Conservation (phyloP, 2,113 vertebrate species). For the Erinaceus europaeus region DNA sequence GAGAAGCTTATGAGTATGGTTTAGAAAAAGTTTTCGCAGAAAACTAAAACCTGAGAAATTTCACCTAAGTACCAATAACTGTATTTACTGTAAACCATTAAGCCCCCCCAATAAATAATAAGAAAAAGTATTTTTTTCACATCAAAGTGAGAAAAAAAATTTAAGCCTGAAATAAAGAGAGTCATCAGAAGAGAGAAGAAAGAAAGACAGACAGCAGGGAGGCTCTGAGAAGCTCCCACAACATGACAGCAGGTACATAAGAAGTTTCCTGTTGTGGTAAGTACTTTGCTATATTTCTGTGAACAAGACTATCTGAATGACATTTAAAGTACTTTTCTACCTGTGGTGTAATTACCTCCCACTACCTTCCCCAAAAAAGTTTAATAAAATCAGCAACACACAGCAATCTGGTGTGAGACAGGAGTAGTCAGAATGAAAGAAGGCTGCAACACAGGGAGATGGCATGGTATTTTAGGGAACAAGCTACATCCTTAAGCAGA, state of each 20-base stretch:
- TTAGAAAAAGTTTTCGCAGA: neutral
- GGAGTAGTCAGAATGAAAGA: neutral
- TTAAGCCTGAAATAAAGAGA: neutral
- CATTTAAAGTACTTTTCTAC: slow-evolving; percentile 6
- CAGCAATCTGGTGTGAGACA: neutral
- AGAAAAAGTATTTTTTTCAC: neutral
- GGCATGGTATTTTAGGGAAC: accelerated
- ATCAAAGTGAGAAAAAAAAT: neutral
- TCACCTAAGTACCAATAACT: too few species aligned
- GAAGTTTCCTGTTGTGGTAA: neutral
- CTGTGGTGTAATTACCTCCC: slow-evolving; percentile 39
- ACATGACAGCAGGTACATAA: neutral
- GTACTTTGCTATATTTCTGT: neutral
- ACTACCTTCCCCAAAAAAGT: slow-evolving; percentile 14
- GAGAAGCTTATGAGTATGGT: neutral
- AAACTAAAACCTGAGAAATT: too few species aligned
- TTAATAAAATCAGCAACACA: neutral
- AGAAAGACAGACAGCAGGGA: neutral
- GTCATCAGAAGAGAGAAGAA: neutral
- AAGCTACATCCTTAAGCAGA: neutral
- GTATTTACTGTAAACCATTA: too few species aligned
- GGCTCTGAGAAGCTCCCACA: neutral
- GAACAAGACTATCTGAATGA: slow-evolving; percentile 5
- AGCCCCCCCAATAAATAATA: too few species aligned
- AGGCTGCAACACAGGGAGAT: neutral